These are phyloP conservation scores for Diploptera punctata DNA, from an alignment of 2,888 invertebrate genomes.

Conservation along the genomic window DNA sequence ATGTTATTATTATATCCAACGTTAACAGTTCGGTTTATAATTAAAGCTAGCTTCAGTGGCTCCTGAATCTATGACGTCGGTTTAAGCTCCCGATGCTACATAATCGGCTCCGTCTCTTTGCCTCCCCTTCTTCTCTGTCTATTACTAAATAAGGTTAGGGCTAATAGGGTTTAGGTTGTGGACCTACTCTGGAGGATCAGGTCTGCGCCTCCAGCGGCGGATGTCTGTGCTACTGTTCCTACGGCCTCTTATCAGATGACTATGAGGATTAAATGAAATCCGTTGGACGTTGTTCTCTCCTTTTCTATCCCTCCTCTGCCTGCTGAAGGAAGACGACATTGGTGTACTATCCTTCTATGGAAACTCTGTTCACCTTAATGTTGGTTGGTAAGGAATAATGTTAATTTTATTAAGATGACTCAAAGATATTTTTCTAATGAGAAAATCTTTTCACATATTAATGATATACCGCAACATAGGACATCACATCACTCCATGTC, in stretches of 20 bases:
- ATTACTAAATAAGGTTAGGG: slow-evolving; percentile 28
- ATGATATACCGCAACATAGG: no score
- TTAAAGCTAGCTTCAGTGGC: slow-evolving; percentile 6
- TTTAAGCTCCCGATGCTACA: slow-evolving; percentile 5
- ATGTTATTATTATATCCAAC: slow-evolving; percentile 4
- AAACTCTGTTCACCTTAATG: slow-evolving; percentile 6
- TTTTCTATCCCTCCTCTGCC: no score
- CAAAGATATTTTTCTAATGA: no score
- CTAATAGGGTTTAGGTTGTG: slow-evolving; percentile 29
- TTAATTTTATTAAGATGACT: not conserved
- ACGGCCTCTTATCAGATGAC: slow-evolving; percentile 27
- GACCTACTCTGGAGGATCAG: slow-evolving; percentile 24
- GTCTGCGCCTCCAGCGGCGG: slow-evolving; percentile 3
- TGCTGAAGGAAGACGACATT: slow-evolving; percentile 6
- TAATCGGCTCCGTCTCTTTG: slow-evolving; percentile 4
- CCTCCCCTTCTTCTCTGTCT: not conserved
- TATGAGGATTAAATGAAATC: slow-evolving; percentile 28
- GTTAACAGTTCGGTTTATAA: slow-evolving; percentile 19
- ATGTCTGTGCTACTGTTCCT: slow-evolving; percentile 6
- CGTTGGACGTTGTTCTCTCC: slow-evolving; percentile 22
- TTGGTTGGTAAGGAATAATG: not conserved
- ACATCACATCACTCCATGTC: no score
- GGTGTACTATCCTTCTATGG: not conserved
- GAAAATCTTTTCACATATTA: no score
- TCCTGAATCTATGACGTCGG: not conserved